A percentile compares a stretch with the other conserved stretches of the same genome.
Evolutionary conservation across 2,113 vertebrate species (phyloP).

Genomic region (Aleadryas rufinucha): DNA sequence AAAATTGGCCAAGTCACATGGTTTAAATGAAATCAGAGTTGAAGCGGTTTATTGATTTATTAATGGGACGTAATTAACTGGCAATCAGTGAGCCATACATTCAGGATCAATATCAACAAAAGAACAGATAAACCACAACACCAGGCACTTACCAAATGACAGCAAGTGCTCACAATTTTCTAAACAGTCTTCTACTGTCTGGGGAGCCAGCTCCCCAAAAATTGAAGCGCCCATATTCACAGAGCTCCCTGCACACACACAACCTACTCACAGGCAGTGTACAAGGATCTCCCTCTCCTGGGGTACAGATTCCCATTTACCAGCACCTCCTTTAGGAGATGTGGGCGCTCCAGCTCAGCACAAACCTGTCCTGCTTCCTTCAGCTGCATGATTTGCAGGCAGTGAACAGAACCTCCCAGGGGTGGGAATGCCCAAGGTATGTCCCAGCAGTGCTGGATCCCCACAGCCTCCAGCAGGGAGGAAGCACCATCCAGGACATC

Average conservation of each 20-base stretch:
- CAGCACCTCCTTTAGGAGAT: background rate
- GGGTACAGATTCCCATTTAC: background rate
- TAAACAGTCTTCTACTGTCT: background rate
- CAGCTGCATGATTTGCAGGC: background rate
- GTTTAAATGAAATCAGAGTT: background rate
- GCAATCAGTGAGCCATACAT: background rate
- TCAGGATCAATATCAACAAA: background rate
- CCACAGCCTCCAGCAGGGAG: background rate
- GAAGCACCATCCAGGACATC: background rate
- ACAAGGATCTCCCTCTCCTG: background rate
- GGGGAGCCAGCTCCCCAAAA: background rate
- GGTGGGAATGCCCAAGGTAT: background rate
- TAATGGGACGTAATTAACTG: background rate
- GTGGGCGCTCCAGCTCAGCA: background rate
- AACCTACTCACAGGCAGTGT: background rate
- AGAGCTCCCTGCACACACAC: background rate
- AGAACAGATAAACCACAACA: background rate
- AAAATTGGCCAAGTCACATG: background rate
- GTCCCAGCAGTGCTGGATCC: background rate
- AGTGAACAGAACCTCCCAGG: background rate
- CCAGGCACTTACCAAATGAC: background rate
- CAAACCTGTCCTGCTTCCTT: background rate
- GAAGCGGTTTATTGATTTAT: constrained; percentile 32
- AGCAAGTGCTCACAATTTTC: background rate
- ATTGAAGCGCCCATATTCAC: background rate